phyloP scores from a whole-genome alignment of 2,888 invertebrate species.

The Tupiocoris notatus region DNA sequence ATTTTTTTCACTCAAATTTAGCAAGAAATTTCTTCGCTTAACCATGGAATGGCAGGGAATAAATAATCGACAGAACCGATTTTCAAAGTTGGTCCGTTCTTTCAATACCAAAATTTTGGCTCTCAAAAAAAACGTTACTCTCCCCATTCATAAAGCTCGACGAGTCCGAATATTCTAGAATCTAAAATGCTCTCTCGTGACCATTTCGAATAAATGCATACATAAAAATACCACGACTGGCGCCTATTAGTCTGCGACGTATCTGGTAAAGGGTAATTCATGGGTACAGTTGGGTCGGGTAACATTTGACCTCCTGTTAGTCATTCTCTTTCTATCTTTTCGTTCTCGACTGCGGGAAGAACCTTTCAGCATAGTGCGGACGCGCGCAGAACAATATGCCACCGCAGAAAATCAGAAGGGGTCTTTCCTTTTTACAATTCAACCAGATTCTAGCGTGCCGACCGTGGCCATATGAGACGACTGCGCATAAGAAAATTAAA shows the following conservation, averaged over 20 bases:
- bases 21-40: too few species aligned
- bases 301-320: background rate
- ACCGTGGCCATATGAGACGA: background rate
- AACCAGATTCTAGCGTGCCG: slow-evolving; percentile 4
- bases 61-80: too few species aligned
- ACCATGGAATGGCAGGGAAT: too few species aligned
- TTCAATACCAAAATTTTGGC: too few species aligned
- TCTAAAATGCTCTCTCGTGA: background rate
- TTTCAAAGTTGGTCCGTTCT: too few species aligned
- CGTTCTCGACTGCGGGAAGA: too few species aligned
- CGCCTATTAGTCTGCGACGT: background rate
- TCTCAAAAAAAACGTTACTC: too few species aligned
- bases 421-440: slow-evolving; percentile 31
- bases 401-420: background rate
- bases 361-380: background rate
- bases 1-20: too few species aligned
- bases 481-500: slow-evolving; percentile 30
- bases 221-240: slow-evolving; percentile 6
- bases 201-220: slow-evolving; percentile 19
- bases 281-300: background rate
- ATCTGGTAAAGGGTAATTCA: background rate
- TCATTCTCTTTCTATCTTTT: too few species aligned
- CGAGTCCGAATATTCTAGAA: background rate
- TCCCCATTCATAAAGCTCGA: too few species aligned
- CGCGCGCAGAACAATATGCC: slow-evolving; percentile 22